Conservation (phyloP, 2,888 invertebrate genomes). For the Endomychus coccineus region DNA sequence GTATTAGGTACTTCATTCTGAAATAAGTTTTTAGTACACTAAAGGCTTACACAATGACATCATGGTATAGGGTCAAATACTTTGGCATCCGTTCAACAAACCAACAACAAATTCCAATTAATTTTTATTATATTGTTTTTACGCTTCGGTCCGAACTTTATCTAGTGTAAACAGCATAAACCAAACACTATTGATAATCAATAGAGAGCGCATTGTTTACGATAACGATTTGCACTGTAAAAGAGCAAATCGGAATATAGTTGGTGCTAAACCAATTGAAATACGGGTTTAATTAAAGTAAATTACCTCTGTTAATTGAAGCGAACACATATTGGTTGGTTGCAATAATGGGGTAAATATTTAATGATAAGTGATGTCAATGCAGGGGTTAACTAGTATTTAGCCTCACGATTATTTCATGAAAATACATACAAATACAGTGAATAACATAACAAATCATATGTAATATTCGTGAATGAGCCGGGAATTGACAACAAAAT, state of each 20-base stretch:
- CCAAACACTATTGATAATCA: conserved; percentile 13
- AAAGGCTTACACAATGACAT: no score
- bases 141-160: conserved; percentile 15
- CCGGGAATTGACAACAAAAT: no score
- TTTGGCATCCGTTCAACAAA: no score
- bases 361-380: conserved; percentile 43
- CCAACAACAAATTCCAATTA: no score
- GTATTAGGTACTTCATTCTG: no score
- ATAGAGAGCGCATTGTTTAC: conserved; percentile 14
- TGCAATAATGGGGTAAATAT: conserved; percentile 36
- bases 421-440: no score
- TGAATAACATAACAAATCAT: no score
- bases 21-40: no score
- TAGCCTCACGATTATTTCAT: conserved; percentile 32
- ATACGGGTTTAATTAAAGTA: conserved; percentile 39
- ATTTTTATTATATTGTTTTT: no score
- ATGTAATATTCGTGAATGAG: no score
- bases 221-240: conserved; percentile 9
- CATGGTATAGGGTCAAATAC: no score
- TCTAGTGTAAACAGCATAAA: conserved; percentile 17
- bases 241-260: conserved; percentile 7
- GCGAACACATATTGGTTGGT: conserved; percentile 36
- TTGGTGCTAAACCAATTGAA: conserved; percentile 25
- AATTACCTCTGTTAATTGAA: conserved; percentile 40
- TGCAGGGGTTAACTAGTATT: conserved; percentile 40